Conservation (phyloP, 2,797 vertebrate genomes). For the Eospalax fontanierii region DNA sequence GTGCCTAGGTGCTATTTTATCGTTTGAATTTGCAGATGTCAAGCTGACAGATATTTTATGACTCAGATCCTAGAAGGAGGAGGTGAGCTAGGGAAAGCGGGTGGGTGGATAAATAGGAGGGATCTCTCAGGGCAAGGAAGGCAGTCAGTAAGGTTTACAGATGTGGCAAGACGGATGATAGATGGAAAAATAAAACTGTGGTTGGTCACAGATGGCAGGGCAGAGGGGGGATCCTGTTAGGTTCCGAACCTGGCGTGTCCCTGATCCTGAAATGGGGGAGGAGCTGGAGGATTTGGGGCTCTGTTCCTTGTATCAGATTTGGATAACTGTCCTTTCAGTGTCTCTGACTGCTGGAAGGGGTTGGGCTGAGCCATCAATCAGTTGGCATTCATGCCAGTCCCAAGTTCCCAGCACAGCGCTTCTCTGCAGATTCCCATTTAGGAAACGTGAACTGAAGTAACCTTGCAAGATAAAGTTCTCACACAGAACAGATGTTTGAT, state of each 20-base stretch:
- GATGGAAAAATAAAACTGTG: neutral
- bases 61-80: neutral
- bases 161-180: neutral
- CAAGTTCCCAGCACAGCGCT: conserved; percentile 27
- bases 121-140: conserved; percentile 6
- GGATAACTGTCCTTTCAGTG: neutral
- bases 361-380: neutral
- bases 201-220: neutral
- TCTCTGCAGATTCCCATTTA: conserved; percentile 35
- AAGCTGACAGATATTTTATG: conserved; percentile 21
- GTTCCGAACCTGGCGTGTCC: neutral
- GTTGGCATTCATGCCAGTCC: conserved; percentile 51
- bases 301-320: conserved; percentile 20
- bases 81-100: neutral
- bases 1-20: neutral
- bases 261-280: fast-evolving
- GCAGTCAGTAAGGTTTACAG: neutral
- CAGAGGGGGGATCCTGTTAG: neutral
- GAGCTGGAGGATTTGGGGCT: neutral
- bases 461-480: conserved; percentile 68
- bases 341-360: neutral
- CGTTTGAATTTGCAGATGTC: conserved; percentile 15
- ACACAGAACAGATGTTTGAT: conserved; percentile 68
- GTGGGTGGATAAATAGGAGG: neutral
- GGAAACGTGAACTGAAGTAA: conserved; percentile 78